A percentile compares a stretch with the other conserved stretches of the same genome.
phyloP scores from a whole-genome alignment of 2,888 invertebrate genomes.

The Apodemia duryi region DNA sequence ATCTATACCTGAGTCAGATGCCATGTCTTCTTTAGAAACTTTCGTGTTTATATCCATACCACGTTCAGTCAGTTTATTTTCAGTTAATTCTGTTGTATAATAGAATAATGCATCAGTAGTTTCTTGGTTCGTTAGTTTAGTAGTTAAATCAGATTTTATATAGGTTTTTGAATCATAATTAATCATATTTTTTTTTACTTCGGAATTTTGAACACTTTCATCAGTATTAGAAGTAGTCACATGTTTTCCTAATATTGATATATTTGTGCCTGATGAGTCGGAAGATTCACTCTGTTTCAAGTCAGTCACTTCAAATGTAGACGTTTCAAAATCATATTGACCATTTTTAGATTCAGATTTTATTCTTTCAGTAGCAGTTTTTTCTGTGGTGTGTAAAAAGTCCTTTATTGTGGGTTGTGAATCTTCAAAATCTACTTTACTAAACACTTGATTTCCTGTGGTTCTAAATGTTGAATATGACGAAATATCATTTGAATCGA shows the following conservation, averaged over 20 bases:
- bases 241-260: background rate
- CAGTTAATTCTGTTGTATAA: background rate
- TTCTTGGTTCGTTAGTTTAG: background rate
- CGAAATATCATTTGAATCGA: background rate
- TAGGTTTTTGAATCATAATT: background rate
- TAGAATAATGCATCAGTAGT: background rate
- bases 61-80: background rate
- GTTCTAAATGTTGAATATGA: background rate
- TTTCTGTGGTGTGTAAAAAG: background rate
- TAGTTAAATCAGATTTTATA: background rate
- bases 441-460: background rate
- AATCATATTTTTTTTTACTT: background rate
- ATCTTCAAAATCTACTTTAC: background rate
- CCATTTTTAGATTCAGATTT: background rate
- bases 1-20: background rate
- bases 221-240: background rate
- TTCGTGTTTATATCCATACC: background rate
- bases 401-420: background rate
- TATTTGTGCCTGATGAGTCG: background rate
- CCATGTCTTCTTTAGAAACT: background rate
- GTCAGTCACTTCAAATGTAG: background rate
- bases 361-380: background rate
- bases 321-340: background rate
- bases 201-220: background rate
- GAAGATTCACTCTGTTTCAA: background rate